Evolutionary conservation across 2,113 vertebrate species (phyloP), one percentile per base, ranked within the genome.

Genomic region (Hypocryptadius cinnamomeus): DNA sequence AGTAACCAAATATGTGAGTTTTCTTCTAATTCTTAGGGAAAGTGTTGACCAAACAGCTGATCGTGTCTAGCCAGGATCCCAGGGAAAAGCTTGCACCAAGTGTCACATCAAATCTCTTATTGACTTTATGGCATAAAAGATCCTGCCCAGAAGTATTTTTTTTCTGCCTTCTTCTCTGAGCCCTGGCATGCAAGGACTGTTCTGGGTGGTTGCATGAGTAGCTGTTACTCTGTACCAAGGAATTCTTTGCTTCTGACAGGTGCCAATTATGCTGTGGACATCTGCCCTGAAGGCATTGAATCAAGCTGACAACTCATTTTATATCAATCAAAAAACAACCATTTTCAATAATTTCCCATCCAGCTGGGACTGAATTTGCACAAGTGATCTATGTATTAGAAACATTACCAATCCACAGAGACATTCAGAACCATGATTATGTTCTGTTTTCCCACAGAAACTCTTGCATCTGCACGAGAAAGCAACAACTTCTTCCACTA

Each of bases 271-370:
- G 33, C 59, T 85, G 30, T 63, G 94, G 94, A 96, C 92, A 91
- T 95, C 94, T 95, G 95, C 96, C 91, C 93, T 85, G 53, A 65
- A 95, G 94, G 72, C 91, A 94, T 84, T 93, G 91, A 95, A 92
- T 92, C 91, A 93, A 93, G 89, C 81, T 94, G 93, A 95, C 94
- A 93, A 94, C 91, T 96, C 92, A 96, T 96, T 96, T 95, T 94
- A 66, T 93, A 94, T 92, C 94, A 91, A 74, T 95, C 93, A 94
- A 94, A 87, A 40, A 89, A 91, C 78, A 93, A 87, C 42, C 74
- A 91, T 83, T 94, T 96, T 93, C 96, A 95, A 95, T 94, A 91
- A 95, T 93, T 91, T 89, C 79, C 87, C 82, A 93, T 91, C 94
- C 94, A 96, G 84, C 92, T 94, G 93, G 87, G 95, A 89, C 91